Evolutionary conservation across 2,888 invertebrate species (phyloP).

Genomic region (Augochlorella aurata): DNA sequence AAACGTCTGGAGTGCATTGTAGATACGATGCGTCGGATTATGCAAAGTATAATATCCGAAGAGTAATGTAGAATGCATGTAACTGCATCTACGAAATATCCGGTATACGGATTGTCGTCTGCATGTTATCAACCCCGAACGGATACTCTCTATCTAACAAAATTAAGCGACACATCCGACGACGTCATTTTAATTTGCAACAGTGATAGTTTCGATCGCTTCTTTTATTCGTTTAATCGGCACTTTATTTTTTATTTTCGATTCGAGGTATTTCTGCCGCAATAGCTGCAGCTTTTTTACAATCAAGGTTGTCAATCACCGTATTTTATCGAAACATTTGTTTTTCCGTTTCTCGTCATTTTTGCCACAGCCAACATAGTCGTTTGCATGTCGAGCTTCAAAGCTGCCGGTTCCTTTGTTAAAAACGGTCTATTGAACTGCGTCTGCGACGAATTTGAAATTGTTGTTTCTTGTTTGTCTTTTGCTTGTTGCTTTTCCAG

Average conservation of each 20-base stretch:
- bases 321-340: neutral
- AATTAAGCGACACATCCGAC: neutral
- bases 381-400: neutral
- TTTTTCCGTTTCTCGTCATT: neutral
- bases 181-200: neutral
- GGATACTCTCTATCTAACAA: neutral
- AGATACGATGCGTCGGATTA: neutral
- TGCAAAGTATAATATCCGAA: neutral
- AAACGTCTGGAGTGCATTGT: neutral
- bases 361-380: neutral
- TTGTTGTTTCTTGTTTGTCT: neutral
- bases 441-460: neutral
- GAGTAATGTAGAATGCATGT: neutral
- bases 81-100: neutral
- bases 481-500: neutral
- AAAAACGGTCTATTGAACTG: neutral
- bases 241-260: neutral
- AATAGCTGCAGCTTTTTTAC: neutral
- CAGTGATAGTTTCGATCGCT: neutral
- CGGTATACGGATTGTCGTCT: too few species aligned
- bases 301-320: neutral
- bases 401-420: constrained; percentile 1
- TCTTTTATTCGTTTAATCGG: neutral
- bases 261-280: too few species aligned
- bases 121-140: neutral